A percentile compares a stretch with the other conserved stretches of the same genome.
Conservation (phyloP, 1,140 invertebrate genomes). For the Heliconius melpomene region DNA sequence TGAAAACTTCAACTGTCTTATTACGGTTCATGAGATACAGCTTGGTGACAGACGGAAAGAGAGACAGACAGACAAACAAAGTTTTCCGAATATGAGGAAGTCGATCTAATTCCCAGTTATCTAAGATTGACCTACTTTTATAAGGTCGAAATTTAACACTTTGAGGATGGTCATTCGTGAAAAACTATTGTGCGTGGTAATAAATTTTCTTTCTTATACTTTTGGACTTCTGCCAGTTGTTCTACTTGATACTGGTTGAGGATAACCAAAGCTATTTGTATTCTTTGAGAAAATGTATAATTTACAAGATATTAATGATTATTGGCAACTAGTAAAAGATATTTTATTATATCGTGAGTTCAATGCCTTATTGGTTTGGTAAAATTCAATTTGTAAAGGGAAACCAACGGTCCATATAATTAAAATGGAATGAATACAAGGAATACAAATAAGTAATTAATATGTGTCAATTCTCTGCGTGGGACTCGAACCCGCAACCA, state of each 20-base stretch:
- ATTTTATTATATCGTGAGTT: neutral
- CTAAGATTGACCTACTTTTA: constrained; percentile 43
- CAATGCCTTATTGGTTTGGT: neutral
- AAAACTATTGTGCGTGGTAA: constrained; percentile 28
- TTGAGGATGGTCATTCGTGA: constrained; percentile 18
- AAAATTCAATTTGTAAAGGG: neutral
- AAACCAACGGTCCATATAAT: neutral
- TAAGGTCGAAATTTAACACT: constrained; percentile 29
- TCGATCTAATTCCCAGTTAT: constrained; percentile 41
- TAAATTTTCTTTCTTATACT: constrained; percentile 42
- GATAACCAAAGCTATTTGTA: constrained; percentile 23
- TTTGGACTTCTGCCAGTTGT: constrained; percentile 38
- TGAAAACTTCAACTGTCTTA: no score
- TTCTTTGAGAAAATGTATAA: constrained; percentile 11
- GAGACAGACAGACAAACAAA: no score
- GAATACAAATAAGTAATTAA: neutral
- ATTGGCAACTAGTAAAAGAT: neutral
- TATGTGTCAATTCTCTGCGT: no score
- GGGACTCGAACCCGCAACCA: no score
- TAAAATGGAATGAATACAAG: no score
- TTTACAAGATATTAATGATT: neutral
- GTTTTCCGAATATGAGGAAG: constrained; percentile 34
- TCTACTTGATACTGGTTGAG: constrained; percentile 36
- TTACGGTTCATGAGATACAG: no score
- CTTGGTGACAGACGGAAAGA: no score